Evolutionary conservation across 2,888 invertebrate genomes (phyloP).

Genomic region (Cheilosia variabilis): DNA sequence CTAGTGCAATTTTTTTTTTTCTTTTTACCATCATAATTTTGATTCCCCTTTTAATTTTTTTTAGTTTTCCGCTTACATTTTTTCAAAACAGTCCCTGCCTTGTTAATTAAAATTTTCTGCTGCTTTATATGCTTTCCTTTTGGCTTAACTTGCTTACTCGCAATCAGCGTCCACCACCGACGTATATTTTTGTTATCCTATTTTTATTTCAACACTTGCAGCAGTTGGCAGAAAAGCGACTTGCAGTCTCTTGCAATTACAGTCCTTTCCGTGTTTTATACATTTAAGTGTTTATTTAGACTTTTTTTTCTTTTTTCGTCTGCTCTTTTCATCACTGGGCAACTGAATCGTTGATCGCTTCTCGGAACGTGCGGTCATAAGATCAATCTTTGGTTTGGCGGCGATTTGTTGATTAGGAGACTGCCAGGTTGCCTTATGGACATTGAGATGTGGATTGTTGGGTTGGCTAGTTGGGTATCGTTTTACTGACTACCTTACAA

Average conservation of each 20-base stretch:
- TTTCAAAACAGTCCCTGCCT: slow-evolving; percentile 2
- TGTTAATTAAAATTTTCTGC: slow-evolving; percentile 16
- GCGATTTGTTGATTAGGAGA: slow-evolving; percentile 66
- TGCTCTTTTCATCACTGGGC: slow-evolving; percentile 74
- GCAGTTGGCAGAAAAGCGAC: not conserved
- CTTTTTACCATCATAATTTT: not conserved
- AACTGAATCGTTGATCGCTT: slow-evolving; percentile 73
- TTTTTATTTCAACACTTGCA: slow-evolving; percentile 32
- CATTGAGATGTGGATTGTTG: slow-evolving; percentile 61
- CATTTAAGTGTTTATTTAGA: slow-evolving; percentile 5
- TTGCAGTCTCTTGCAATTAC: slow-evolving; percentile 22
- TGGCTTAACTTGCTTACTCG: slow-evolving; percentile 47
- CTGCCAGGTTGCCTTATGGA: slow-evolving; percentile 73
- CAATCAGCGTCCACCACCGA: slow-evolving; percentile 35
- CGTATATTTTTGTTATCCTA: not conserved
- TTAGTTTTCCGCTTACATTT: not conserved
- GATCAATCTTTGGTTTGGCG: slow-evolving; percentile 63
- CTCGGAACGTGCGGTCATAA: slow-evolving; percentile 71
- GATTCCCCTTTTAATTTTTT: not conserved
- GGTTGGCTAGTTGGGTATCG: slow-evolving; percentile 10
- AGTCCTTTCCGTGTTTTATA: slow-evolving; percentile 10
- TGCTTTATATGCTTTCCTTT: slow-evolving; percentile 50
- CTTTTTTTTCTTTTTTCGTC: slow-evolving; percentile 35
- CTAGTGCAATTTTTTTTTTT: not conserved
- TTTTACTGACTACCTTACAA: not conserved